Evolutionary conservation across 2,113 vertebrate species (phyloP).

Genomic region (Amia ocellicauda): DNA sequence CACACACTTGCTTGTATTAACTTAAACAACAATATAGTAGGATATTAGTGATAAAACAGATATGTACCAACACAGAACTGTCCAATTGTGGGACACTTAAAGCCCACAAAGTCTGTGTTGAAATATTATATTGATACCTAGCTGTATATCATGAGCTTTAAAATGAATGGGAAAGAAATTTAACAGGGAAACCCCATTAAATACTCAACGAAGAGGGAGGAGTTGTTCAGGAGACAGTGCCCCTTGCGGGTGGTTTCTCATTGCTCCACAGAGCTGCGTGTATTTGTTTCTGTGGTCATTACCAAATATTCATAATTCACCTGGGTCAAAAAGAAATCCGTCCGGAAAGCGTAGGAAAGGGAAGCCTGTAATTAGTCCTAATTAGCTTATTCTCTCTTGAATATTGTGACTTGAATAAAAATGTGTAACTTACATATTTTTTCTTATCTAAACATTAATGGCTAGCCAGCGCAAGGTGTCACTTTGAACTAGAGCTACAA

Average conservation of each 20-base stretch:
- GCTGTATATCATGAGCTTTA: too few species aligned
- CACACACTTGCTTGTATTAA: too few species aligned
- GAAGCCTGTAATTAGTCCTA: constrained; percentile 58
- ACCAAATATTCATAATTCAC: constrained; percentile 46
- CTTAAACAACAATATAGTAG: too few species aligned
- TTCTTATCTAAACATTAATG: constrained; percentile 48
- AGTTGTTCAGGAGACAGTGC: constrained; percentile 24
- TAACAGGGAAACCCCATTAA: too few species aligned
- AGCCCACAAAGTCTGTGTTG: too few species aligned
- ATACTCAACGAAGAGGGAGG: too few species aligned
- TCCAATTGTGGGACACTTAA: too few species aligned
- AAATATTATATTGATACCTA: too few species aligned
- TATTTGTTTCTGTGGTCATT: constrained; percentile 36
- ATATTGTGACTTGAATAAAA: constrained; percentile 51
- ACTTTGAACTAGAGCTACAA: constrained; percentile 56
- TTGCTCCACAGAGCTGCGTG: constrained; percentile 21
- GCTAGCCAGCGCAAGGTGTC: constrained; percentile 50
- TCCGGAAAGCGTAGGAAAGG: constrained; percentile 42
- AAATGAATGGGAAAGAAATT: too few species aligned
- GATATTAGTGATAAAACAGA: too few species aligned
- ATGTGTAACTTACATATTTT: constrained; percentile 49
- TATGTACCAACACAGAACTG: too few species aligned
- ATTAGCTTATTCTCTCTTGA: constrained; percentile 52
- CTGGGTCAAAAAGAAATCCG: constrained; percentile 29
- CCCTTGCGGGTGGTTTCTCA: constrained; percentile 16